phyloP scores from a whole-genome alignment of 2,888 invertebrate genomes.

The Aspidapion aeneum region DNA sequence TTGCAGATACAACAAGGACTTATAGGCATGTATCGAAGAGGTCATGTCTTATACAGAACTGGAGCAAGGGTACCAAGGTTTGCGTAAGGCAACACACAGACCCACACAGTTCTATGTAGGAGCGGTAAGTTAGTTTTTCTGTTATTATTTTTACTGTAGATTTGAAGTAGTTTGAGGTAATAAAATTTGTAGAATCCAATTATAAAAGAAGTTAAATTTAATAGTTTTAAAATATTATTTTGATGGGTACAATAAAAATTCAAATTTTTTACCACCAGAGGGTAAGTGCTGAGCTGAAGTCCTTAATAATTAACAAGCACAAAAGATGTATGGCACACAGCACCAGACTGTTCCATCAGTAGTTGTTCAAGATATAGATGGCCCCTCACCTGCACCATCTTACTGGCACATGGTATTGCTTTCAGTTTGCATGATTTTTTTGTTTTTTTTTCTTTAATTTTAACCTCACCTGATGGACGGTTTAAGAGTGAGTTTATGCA shows the following conservation, averaged over 20 bases:
- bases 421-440: conserved; percentile 19
- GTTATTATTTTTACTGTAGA: conserved; percentile 10
- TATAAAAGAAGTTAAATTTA: conserved; percentile 2
- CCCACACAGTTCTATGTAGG: conserved; percentile 71
- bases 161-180: too few relatives aligned
- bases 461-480: too few relatives aligned
- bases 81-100: conserved; percentile 61
- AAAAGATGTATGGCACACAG: conserved; percentile 4
- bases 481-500: too few relatives aligned
- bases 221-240: conserved; percentile 9
- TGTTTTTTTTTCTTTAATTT: conserved; percentile 14
- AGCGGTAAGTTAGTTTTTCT: conserved; percentile 60
- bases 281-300: too few relatives aligned
- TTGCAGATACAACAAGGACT: too few relatives aligned
- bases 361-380: conserved; percentile 42
- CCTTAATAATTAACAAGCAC: too few relatives aligned
- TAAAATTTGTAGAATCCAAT: too few relatives aligned
- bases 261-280: too few relatives aligned
- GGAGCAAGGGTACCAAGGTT: conserved; percentile 89
- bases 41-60: conserved; percentile 88
- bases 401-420: conserved; percentile 37
- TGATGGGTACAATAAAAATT: not conserved
- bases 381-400: conserved; percentile 33
- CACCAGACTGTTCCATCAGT: conserved; percentile 35
- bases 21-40: conserved; percentile 30